Evolutionary conservation across 2,888 invertebrate genomes (phyloP), one percentile per base, ranked within the genome.

Genomic region (Carabus problematicus): DNA sequence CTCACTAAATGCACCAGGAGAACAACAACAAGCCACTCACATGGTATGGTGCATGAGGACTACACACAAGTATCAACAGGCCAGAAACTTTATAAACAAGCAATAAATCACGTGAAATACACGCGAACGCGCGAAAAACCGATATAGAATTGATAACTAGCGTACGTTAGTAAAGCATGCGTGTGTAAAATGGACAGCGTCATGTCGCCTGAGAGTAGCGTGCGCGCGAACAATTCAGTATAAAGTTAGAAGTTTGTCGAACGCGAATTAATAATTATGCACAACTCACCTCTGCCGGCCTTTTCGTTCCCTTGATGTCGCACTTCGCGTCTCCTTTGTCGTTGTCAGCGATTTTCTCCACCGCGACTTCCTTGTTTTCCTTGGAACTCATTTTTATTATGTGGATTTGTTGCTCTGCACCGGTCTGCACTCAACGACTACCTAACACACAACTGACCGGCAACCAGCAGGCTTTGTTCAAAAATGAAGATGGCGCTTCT

Each of bases 361-460:
- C 91, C 78, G 91, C 91, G 84, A 92, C 92, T 85, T 93, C 92
- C 86, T 91, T 92, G 85, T 91, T 92, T 85, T 92, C 92, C 85
- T 90, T 90, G 84, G 91, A 87, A 87, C 91, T 91, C 91, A 91
- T 91, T 86, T 85, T 84, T 79, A 79, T 81, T 29, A 29, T 29
- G 29, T 29, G 29, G 29, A 29, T 29, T 29, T 29, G 75, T 73
- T 74, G 74, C 58, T 70, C 55, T 16, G 54, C 69, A 62, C 62
- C 62, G 62, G 56, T 56, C 55, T 69, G 61, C 45, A 82, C 81
- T 76, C 83, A 85, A 85, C 84, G 85, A 84, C 82, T 80, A 84
- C 85, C 86, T 85, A 85, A 85, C 86, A 86, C 87, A 88, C 88
- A 87, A 88, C 88, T 88, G 88, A 85, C 84, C 85, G 85, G 85